A percentile compares a stretch with the other conserved stretches of the same genome.
Conservation (phyloP, 2,113 vertebrate species). For the Hippocampus guttulatus region DNA sequence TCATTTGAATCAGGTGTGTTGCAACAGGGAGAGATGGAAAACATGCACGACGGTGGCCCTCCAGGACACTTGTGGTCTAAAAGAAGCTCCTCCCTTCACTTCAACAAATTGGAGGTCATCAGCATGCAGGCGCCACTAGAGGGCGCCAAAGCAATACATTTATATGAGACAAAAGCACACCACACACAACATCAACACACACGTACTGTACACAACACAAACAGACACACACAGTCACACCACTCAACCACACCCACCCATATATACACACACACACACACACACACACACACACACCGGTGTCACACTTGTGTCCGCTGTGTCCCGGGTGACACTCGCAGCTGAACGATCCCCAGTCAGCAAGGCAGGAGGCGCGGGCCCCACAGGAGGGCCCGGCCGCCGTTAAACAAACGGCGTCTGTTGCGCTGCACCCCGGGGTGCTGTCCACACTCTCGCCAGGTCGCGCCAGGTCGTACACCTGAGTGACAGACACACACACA, state of each 20-base stretch:
- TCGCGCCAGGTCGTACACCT: constrained; percentile 82
- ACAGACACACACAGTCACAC: not conserved
- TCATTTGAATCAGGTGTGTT: too few species aligned
- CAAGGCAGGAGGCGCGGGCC: constrained; percentile 74
- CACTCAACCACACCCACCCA: not conserved
- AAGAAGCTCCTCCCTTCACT: too few species aligned
- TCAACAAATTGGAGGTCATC: too few species aligned
- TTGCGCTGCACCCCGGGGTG: constrained; percentile 74
- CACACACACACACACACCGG: constrained; percentile 61
- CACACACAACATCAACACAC: too few species aligned
- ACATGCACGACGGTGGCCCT: too few species aligned
- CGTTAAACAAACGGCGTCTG: constrained; percentile 74
- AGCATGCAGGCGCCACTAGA: not conserved
- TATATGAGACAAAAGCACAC: not conserved
- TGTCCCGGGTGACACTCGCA: constrained; percentile 82
- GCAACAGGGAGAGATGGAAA: too few species aligned
- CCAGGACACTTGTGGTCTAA: too few species aligned
- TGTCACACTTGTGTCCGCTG: constrained; percentile 77
- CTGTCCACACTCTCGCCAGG: constrained; percentile 81
- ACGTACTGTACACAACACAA: too few species aligned
- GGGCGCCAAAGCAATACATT: not conserved
- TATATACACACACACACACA: not conserved
- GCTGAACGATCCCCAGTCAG: constrained; percentile 80
- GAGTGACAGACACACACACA: constrained; percentile 6
- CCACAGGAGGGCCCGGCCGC: constrained; percentile 75